Conservation (phyloP, 2,888 invertebrate species). For the Leucophenga maculata region DNA sequence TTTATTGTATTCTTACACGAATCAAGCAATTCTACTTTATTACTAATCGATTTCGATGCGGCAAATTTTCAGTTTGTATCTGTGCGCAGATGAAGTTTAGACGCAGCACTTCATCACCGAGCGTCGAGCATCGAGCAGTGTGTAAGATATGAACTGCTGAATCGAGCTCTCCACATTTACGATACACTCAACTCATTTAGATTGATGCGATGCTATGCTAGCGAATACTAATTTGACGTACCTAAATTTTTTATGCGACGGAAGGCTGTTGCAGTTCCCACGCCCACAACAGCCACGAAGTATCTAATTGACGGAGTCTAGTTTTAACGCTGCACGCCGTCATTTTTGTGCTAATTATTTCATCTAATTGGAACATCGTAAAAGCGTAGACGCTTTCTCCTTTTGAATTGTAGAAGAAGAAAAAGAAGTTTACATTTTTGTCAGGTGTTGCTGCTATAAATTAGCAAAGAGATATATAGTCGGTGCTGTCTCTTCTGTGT, state of each 20-base stretch:
- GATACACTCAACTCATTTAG: no score
- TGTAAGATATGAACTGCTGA: not conserved
- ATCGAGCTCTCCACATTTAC: no score
- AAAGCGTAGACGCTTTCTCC: not conserved
- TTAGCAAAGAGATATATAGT: no score
- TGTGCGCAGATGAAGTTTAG: not conserved
- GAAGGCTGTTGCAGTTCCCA: slow-evolving; percentile 59
- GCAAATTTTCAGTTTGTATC: not conserved
- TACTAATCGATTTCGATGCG: slow-evolving; percentile 13
- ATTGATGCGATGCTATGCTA: no score
- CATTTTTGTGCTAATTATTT: slow-evolving; percentile 11
- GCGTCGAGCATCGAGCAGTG: not conserved
- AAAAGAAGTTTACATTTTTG: not conserved
- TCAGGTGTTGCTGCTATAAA: slow-evolving; percentile 21
- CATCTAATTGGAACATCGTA: slow-evolving; percentile 16
- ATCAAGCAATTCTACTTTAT: slow-evolving; percentile 1
- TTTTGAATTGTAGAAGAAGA: not conserved
- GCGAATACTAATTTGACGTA: slow-evolving; percentile 7
- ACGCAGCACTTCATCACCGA: not conserved
- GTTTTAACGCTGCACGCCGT: not conserved
- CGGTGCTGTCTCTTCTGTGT: no score
- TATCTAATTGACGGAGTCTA: not conserved
- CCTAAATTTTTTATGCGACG: slow-evolving; percentile 47
- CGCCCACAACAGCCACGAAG: slow-evolving; percentile 24
- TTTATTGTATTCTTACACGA: no score